Conservation (phyloP, 1,140 invertebrate genomes). For the Ganaspis sp. region DNA sequence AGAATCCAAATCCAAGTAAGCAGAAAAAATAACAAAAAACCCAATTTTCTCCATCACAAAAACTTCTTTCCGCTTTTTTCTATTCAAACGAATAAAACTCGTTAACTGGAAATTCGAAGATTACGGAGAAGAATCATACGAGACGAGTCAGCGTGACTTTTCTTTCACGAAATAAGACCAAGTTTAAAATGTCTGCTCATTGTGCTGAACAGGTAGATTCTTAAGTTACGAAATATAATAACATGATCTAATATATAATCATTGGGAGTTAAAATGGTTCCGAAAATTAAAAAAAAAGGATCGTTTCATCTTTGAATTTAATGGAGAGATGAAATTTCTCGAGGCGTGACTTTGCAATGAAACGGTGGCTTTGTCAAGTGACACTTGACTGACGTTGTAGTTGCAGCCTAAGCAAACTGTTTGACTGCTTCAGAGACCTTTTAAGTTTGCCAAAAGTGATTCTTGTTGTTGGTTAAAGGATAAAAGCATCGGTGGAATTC, state of each 20-base stretch:
- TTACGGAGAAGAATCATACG: not conserved
- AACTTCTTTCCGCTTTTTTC: not conserved
- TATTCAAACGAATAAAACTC: not conserved
- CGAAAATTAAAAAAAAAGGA: not conserved
- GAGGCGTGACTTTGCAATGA: conserved; percentile 4
- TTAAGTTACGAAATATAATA: conserved; percentile 10
- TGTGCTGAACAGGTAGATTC: not conserved
- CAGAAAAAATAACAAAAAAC: not conserved
- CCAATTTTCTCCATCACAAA: not conserved
- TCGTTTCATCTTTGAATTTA: not conserved
- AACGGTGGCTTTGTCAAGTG: conserved; percentile 26
- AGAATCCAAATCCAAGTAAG: too few relatives aligned
- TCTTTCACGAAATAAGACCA: too few relatives aligned
- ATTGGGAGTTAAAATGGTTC: not conserved
- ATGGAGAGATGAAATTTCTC: not conserved
- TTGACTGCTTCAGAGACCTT: conserved; percentile 10
- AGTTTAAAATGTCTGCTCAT: conserved; percentile 10
- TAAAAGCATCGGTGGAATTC: not conserved
- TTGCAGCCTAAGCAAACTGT: conserved; percentile 25
- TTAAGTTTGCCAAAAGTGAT: conserved; percentile 25
- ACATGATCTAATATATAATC: not conserved
- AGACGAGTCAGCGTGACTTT: conserved; percentile 27
- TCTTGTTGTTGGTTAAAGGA: conserved; percentile 4
- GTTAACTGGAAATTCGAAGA: not conserved
- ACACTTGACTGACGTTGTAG: conserved; percentile 22